These are phyloP conservation scores for Netelia fuscicornis DNA, from an alignment of 2,888 invertebrate species.

Conservation along the genomic window DNA sequence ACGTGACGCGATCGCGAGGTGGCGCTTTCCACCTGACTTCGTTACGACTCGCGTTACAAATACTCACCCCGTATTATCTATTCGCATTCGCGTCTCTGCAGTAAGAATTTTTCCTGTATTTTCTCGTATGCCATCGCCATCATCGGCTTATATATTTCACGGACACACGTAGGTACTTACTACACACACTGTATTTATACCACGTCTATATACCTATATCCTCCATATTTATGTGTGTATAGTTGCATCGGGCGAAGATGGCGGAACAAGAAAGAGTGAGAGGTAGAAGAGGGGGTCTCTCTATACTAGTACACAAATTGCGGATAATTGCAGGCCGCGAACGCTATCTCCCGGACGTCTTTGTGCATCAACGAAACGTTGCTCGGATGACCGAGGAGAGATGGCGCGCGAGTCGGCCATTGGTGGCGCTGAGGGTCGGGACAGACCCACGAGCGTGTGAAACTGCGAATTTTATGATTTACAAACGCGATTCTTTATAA, in stretches of 20 bases:
- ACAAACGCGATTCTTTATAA: constrained; percentile 75
- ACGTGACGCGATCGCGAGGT: no score
- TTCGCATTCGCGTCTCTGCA: no score
- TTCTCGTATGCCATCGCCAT: not conserved
- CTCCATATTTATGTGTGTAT: constrained; percentile 25
- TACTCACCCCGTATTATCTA: no score
- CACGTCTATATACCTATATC: not conserved
- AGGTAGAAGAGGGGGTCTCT: not conserved
- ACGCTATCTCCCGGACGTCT: constrained; percentile 32
- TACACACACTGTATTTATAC: constrained; percentile 20
- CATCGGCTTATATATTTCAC: constrained; percentile 3
- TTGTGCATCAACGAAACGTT: constrained; percentile 17
- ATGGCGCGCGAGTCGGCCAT: constrained; percentile 25
- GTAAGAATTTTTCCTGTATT: no score
- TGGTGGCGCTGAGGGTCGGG: constrained; percentile 49
- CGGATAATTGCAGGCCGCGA: constrained; percentile 77
- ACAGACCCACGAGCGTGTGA: constrained; percentile 77
- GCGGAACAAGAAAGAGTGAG: constrained; percentile 45
- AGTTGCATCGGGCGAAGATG: constrained; percentile 51
- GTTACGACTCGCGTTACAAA: no score
- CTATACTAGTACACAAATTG: constrained; percentile 79
- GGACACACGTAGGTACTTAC: not conserved
- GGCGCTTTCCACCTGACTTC: no score
- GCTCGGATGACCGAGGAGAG: constrained; percentile 40
- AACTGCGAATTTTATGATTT: constrained; percentile 81